Conservation (phyloP, 1,140 invertebrate genomes). For the Pseudomyrmex dendroicus region DNA sequence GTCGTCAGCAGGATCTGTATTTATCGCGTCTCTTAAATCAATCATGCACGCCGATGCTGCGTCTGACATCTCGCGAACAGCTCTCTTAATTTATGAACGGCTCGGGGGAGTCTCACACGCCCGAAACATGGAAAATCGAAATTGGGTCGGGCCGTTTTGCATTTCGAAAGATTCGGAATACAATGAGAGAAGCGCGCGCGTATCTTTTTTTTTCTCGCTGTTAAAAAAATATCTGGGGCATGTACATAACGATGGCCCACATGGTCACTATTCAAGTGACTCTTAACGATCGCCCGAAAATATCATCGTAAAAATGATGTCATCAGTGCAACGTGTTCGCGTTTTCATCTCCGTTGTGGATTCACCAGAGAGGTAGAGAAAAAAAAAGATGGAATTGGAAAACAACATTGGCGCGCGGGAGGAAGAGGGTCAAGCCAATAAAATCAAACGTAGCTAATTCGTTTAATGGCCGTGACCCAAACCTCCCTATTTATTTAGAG, state of each 20-base stretch:
- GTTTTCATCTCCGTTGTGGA: slow-evolving; percentile 48
- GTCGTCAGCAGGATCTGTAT: slow-evolving; percentile 44
- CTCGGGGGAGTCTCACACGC: background rate
- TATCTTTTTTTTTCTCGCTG: background rate
- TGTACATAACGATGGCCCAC: background rate
- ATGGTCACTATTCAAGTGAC: background rate
- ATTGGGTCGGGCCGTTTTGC: slow-evolving; percentile 13
- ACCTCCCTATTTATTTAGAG: slow-evolving; percentile 78
- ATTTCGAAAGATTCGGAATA: slow-evolving; percentile 9
- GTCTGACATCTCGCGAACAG: slow-evolving; percentile 36
- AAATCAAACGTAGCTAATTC: slow-evolving; percentile 80
- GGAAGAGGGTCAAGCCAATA: slow-evolving; percentile 70
- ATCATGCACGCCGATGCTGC: slow-evolving; percentile 39
- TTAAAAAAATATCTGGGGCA: background rate
- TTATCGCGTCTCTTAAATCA: slow-evolving; percentile 60
- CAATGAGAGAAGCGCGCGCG: background rate
- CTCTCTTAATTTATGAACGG: slow-evolving; percentile 53
- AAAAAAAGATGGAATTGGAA: slow-evolving; percentile 30
- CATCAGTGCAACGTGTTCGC: background rate
- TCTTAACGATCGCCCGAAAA: slow-evolving; percentile 6
- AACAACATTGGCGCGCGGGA: slow-evolving; percentile 6
- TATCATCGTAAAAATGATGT: slow-evolving; percentile 23
- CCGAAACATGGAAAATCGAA: slow-evolving; percentile 41
- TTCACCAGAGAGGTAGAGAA: background rate
- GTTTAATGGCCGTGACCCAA: slow-evolving; percentile 78